Conservation (phyloP, 2,888 invertebrate species). For the Catotricha subobsoleta region DNA sequence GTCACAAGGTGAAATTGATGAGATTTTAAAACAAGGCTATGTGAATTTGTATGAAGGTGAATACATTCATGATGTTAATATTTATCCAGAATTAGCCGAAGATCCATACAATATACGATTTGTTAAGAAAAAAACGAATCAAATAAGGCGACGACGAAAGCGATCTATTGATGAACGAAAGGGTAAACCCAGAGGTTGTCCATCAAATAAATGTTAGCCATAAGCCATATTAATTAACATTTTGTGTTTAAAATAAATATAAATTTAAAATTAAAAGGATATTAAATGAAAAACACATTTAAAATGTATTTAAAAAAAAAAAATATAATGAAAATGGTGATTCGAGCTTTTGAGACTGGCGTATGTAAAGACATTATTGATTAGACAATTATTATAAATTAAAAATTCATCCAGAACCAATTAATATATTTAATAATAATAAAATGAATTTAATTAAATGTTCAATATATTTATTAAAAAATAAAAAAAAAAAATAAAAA, state of each 20-base stretch:
- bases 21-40: conserved; percentile 68
- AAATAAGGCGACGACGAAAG: conserved; percentile 47
- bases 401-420: not conserved
- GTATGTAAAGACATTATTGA: no score
- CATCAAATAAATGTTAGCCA: not conserved
- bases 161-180: not conserved
- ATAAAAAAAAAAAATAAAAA: not conserved
- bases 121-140: conserved; percentile 58
- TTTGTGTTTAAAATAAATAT: no score
- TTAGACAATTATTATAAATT: not conserved
- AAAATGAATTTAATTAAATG: no score
- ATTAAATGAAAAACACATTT: not conserved
- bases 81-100: conserved; percentile 85
- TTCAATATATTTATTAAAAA: no score
- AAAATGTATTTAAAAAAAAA: conserved; percentile 12
- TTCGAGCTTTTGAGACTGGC: conserved; percentile 34
- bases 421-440: not conserved
- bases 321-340: conserved; percentile 15
- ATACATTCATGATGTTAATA: conserved; percentile 75
- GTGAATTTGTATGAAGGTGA: conserved; percentile 77
- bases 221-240: no score
- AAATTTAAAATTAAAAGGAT: no score
- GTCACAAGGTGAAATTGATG: conserved; percentile 74
- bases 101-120: conserved; percentile 90
- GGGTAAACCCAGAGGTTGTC: not conserved